phyloP scores from a whole-genome alignment of 2,888 invertebrate genomes.

The Agonopterix heracliana region DNA sequence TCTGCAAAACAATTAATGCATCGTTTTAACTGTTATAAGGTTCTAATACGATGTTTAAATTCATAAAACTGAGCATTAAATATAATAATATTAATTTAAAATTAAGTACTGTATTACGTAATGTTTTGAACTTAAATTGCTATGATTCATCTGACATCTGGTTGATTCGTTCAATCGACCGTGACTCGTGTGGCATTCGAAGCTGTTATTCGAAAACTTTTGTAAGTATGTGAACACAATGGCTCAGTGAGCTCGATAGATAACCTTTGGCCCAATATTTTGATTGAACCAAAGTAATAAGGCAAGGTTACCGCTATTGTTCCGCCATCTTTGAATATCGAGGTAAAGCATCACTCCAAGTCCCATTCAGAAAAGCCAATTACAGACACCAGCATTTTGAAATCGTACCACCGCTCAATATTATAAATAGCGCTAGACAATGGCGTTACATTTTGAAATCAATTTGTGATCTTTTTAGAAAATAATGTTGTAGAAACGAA shows the following conservation, averaged over 20 bases:
- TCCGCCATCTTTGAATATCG: slow-evolving; percentile 38
- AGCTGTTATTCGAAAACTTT: slow-evolving; percentile 45
- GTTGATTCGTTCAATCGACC: slow-evolving; percentile 26
- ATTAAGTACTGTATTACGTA: no score
- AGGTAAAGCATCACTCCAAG: slow-evolving; percentile 27
- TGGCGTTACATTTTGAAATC: slow-evolving; percentile 24
- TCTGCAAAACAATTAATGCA: no score
- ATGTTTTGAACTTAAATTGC: no score
- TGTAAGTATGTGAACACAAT: slow-evolving; percentile 37
- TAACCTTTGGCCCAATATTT: slow-evolving; percentile 62
- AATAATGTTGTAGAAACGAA: not conserved
- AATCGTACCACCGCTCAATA: slow-evolving; percentile 34
- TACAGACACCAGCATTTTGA: slow-evolving; percentile 40
- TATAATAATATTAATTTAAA: no score
- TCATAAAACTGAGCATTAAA: no score
- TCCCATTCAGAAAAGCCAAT: slow-evolving; percentile 43
- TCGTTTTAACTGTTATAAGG: no score
- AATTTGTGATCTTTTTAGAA: slow-evolving; percentile 11
- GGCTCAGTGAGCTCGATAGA: slow-evolving; percentile 21
- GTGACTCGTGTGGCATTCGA: slow-evolving; percentile 56
- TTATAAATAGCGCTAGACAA: slow-evolving; percentile 30
- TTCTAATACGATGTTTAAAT: no score
- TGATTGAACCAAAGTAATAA: slow-evolving; percentile 56
- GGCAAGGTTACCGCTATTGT: slow-evolving; percentile 56
- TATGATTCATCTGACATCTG: no score